These are phyloP conservation scores for Mionectes olivaceus DNA, from an alignment of 2,797 vertebrate species.

Conservation along the genomic window DNA sequence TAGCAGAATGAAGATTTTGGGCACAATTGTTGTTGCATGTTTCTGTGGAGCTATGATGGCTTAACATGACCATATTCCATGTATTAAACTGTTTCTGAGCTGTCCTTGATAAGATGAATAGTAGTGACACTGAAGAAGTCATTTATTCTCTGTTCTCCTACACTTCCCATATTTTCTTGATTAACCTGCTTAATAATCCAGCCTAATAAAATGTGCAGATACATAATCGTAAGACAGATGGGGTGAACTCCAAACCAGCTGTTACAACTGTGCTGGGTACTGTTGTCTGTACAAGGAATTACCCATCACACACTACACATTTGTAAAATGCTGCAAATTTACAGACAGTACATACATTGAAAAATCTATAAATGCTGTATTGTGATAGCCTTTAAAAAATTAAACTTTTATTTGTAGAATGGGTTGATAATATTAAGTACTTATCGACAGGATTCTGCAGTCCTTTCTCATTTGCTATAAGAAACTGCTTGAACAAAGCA, in stretches of 20 bases:
- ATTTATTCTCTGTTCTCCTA: neutral
- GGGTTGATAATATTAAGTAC: neutral
- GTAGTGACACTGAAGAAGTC: neutral
- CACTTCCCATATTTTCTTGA: conserved; percentile 31
- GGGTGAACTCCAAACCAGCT: conserved; percentile 22
- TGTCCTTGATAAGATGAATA: neutral
- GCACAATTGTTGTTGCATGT: neutral
- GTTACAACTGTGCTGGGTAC: neutral
- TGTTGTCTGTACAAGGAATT: neutral
- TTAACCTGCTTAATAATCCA: conserved; percentile 59
- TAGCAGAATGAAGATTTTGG: neutral
- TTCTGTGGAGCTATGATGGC: neutral
- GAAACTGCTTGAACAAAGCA: neutral
- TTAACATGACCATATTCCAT: neutral
- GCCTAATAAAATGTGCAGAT: conserved; percentile 9
- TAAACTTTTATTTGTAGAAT: neutral
- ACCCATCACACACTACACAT: neutral
- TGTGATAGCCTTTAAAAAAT: neutral
- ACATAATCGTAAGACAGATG: neutral
- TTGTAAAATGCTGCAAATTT: neutral
- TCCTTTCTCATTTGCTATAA: neutral
- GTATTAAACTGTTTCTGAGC: neutral
- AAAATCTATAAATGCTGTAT: neutral
- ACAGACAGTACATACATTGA: neutral
- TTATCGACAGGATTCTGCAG: neutral